phyloP scores from a whole-genome alignment of 23 tunicate species.

The Halocynthia aurantium region DNA sequence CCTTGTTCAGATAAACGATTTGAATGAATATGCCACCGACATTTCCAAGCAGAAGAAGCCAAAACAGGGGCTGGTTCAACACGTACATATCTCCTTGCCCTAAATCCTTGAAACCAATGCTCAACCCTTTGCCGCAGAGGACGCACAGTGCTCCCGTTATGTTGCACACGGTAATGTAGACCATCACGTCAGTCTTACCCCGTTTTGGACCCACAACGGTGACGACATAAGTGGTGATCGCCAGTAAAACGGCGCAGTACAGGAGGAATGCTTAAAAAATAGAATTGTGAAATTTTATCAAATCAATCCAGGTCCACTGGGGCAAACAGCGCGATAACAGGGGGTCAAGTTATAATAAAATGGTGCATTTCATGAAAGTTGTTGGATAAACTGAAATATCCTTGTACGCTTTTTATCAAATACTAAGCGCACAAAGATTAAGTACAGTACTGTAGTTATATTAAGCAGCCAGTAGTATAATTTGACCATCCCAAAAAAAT shows the following conservation, averaged over 20 bases:
- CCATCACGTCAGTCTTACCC: conserved; percentile 68
- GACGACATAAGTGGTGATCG: conserved; percentile 21
- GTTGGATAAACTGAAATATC: no score
- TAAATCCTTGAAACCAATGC: conserved; percentile 53
- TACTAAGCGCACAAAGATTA: no score
- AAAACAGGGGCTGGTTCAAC: conserved; percentile 52
- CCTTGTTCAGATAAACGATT: conserved; percentile 64
- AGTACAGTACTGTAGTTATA: no score
- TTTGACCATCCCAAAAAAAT: no score
- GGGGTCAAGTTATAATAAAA: no score
- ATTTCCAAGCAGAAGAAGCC: conserved; percentile 44
- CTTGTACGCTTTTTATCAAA: no score
- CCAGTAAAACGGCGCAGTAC: conserved; percentile 50
- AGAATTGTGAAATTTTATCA: not conserved
- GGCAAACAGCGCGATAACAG: no score
- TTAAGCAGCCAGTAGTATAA: no score
- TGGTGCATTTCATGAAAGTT: no score
- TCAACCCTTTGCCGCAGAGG: conserved; percentile 80
- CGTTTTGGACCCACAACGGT: conserved; percentile 46
- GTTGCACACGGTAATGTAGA: conserved; percentile 66
- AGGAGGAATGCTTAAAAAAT: conserved; percentile 36
- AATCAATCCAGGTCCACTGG: no score
- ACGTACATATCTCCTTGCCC: conserved; percentile 2
- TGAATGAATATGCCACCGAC: conserved; percentile 61
- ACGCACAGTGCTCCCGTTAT: conserved; percentile 78